Percentiles rank a stretch among this genome's conserved stretches.
Evolutionary conservation across 2,888 invertebrate species (phyloP).

Genomic region (Crioceris asparagi): DNA sequence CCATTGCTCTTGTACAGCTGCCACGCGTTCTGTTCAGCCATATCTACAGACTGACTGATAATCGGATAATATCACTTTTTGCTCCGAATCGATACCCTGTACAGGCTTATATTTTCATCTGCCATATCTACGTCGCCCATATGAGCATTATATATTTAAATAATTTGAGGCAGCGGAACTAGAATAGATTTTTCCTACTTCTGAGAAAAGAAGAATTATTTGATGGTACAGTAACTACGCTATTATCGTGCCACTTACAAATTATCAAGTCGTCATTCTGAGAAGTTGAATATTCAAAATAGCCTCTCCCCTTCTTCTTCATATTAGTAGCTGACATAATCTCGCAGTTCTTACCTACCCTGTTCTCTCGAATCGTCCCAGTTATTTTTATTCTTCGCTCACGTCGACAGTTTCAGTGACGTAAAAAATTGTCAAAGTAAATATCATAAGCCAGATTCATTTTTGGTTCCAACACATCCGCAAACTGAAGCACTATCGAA

Average conservation of each 20-base stretch:
- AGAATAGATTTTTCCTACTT: neutral
- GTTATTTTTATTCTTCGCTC: neutral
- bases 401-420: neutral
- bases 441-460: constrained; percentile 3
- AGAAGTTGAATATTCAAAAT: neutral
- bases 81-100: too few relatives aligned
- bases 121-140: neutral
- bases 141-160: neutral
- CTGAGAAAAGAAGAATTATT: neutral
- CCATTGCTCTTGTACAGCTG: neutral
- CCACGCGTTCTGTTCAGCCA: too few relatives aligned
- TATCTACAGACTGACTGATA: too few relatives aligned
- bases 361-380: neutral
- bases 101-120: neutral
- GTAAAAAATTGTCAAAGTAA: constrained; percentile 6
- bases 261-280: neutral
- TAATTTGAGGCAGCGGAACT: neutral
- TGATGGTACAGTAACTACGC: neutral
- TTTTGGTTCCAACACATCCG: constrained; percentile 2
- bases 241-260: constrained; percentile 5
- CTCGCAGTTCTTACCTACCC: neutral
- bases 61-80: too few relatives aligned
- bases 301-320: neutral
- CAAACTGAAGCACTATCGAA: constrained; percentile 3
- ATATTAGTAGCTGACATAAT: neutral